Percentiles rank a stretch among this genome's conserved stretches.
Conservation (phyloP, 2,113 vertebrate genomes). For the Felis chaus region DNA sequence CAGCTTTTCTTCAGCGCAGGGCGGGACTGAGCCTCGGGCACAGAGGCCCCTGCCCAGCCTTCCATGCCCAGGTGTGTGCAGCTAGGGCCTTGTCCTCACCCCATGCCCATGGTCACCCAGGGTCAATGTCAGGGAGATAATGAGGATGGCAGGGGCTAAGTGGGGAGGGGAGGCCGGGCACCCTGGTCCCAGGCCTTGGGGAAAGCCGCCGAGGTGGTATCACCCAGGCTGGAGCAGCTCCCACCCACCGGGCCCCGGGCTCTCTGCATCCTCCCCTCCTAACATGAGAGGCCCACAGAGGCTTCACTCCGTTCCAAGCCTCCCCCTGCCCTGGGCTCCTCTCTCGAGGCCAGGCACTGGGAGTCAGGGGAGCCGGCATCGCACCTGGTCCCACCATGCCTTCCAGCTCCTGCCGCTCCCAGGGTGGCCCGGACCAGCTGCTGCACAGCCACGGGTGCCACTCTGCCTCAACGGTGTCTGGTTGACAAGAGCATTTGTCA, state of each 20-base stretch:
- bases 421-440: not conserved
- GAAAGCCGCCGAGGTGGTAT: accelerated
- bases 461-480: not conserved
- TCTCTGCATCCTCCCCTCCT: not conserved
- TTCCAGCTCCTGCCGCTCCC: not conserved
- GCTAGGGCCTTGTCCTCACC: not conserved
- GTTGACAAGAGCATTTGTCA: constrained; percentile 26
- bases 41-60: not conserved
- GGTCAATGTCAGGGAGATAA: not conserved
- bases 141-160: not conserved
- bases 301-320: not conserved
- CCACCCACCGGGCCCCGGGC: not conserved
- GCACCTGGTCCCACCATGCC: not conserved
- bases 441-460: accelerated
- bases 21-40: not conserved
- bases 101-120: not conserved
- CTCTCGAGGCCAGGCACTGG: not conserved
- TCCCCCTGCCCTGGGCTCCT: accelerated
- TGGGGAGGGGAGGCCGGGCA: not conserved
- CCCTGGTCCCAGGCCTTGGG: not conserved
- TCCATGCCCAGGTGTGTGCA: not conserved
- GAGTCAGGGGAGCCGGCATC: not conserved
- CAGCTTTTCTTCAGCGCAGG: not conserved
- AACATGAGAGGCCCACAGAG: not conserved
- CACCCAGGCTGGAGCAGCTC: not conserved